phyloP scores from a whole-genome alignment of 2,888 invertebrate species.

The Slavum lentiscoides region DNA sequence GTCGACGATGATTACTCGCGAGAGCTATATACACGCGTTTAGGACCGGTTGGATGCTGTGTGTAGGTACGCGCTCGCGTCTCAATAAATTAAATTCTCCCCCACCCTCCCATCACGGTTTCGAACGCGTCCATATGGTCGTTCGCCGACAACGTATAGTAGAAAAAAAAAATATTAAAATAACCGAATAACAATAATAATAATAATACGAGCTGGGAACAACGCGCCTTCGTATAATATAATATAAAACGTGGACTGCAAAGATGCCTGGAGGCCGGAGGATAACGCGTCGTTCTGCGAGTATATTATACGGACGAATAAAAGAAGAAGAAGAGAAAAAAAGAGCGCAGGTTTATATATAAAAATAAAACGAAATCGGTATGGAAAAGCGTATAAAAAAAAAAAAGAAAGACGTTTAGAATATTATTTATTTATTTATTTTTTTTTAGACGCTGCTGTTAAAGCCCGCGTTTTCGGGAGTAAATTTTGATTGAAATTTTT shows the following conservation, averaged over 20 bases:
- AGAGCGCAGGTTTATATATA: slow-evolving; percentile 28
- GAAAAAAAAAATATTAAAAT: not conserved
- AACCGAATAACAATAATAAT: slow-evolving; percentile 39
- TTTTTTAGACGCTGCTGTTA: not conserved
- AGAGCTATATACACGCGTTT: not conserved
- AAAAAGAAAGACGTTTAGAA: not conserved
- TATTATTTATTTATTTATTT: not conserved
- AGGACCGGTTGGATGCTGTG: slow-evolving; percentile 42
- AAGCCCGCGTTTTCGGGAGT: not conserved
- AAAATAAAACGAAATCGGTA: not conserved
- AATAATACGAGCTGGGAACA: slow-evolving; percentile 25
- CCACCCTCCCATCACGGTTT: slow-evolving; percentile 6
- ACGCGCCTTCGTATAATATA: not conserved
- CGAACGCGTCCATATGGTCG: slow-evolving; percentile 39
- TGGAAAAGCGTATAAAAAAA: not conserved
- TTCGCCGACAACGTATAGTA: not conserved
- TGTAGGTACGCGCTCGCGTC: not conserved
- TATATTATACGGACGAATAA: not conserved
- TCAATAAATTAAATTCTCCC: slow-evolving; percentile 41
- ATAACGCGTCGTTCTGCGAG: slow-evolving; percentile 6
- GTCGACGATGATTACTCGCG: not conserved
- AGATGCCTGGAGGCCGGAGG: slow-evolving; percentile 19
- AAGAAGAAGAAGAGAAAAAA: not conserved
- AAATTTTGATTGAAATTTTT: slow-evolving; percentile 33
- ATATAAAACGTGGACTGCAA: not conserved